Conservation (phyloP, 2,113 vertebrate species). For the Vulpes vulpes region DNA sequence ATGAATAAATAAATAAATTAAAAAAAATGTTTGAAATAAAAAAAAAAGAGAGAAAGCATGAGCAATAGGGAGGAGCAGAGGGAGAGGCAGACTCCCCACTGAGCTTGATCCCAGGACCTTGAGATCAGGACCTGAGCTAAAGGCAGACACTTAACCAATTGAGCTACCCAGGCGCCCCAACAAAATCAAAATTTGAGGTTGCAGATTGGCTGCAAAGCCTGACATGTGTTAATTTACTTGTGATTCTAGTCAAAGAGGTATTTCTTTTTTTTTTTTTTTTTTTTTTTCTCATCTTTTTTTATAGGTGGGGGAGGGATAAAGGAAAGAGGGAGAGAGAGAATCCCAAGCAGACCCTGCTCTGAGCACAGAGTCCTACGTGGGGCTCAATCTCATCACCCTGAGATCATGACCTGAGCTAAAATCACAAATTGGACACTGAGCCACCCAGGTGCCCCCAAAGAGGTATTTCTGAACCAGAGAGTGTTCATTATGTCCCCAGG, state of each 20-base stretch:
- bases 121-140: no score
- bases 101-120: no score
- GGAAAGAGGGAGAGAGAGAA: neutral
- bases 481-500: neutral
- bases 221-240: conserved; percentile 29
- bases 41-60: no score
- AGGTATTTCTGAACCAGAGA: neutral
- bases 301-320: neutral
- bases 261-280: neutral
- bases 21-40: no score
- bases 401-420: neutral
- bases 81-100: no score
- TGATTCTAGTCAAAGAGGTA: conserved; percentile 6
- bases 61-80: no score
- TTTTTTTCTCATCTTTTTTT: neutral
- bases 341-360: neutral
- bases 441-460: neutral
- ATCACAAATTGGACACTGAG: neutral
- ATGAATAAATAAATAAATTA: no score
- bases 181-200: conserved; percentile 11
- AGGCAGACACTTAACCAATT: no score
- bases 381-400: neutral
- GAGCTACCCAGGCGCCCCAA: no score
- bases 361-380: neutral
- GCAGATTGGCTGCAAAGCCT: neutral